Evolutionary conservation across 1,140 invertebrate species (phyloP), one percentile per base, ranked within the genome.

Genomic region (Pemphigus obesinymphae): DNA sequence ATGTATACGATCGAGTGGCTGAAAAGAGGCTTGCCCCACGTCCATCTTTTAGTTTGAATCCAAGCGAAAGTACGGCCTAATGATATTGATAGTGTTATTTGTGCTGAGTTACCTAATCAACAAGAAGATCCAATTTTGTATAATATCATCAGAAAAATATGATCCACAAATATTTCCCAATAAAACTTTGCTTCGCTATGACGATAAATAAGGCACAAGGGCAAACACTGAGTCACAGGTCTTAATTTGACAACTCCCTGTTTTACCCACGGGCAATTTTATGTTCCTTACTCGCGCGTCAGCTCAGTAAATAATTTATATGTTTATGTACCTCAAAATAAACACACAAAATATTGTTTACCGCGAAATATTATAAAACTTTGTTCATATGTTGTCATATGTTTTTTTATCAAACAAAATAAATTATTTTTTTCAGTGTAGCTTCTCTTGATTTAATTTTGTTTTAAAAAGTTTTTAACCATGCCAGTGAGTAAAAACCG

Each of bases 21-120:
- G n/a, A 82, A 78, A 43, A 37, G 87, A 82, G 87, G 88, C 3
- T 81, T 88, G 13, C 87, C 84, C 45, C 84, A 85, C 82, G 82
- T 82, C 29, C 88, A 89, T 70, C 83, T 88, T 84, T 84, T 89
- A 10, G 31, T 61, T 29, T 61, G 55, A 26, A 11, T 61, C 0
- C 11, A 31, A 61, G 15, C 15, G 11, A 61, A 61, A 61, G 17
- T 31, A 2, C 26, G 26, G 2, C 55, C 55, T 4, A 7, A 15
- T 5, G 0, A 61, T 15, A 61, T 15, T 15, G 55, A 61, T 29
- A 3, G 13, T 5, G 1, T 61, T 2, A 61, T 61, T 11, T 29
- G 3, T 4, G 55, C 55, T 29, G 55, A 61, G 4, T 29, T 61
- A 15, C 55, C 55, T 3, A 7, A 61, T 15, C 55, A 23, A 26